A percentile compares a stretch with the other conserved stretches of the same genome.
Conservation (phyloP, 2,797 vertebrate species). For the Tinamus major region DNA sequence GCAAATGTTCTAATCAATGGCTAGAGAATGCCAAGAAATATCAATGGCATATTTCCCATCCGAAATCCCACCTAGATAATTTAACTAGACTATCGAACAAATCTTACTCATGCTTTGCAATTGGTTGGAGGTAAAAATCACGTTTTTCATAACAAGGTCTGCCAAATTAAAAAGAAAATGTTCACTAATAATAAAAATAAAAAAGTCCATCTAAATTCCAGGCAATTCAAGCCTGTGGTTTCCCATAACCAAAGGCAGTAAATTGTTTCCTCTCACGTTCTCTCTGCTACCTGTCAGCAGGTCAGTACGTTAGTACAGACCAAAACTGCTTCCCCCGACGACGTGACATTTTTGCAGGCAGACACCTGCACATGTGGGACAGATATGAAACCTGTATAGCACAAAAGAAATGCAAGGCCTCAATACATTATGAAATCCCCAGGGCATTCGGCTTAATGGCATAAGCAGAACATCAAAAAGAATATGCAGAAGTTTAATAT, state of each 20-base stretch:
- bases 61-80: background rate
- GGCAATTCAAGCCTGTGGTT: background rate
- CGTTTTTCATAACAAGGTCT: background rate
- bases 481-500: background rate
- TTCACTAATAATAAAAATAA: background rate
- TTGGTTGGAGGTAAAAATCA: background rate
- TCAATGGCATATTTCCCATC: background rate
- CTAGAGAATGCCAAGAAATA: rapidly evolving
- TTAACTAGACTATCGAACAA: background rate
- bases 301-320: background rate
- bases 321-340: background rate
- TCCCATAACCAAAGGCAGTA: background rate
- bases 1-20: background rate
- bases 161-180: background rate
- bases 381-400: background rate
- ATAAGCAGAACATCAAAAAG: background rate
- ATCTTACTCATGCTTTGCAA: background rate
- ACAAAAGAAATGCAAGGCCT: background rate
- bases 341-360: background rate
- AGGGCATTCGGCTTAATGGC: background rate
- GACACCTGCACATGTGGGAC: background rate
- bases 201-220: background rate
- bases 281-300: background rate
- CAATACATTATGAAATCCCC: background rate
- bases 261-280: background rate